Evolutionary conservation across 2,113 vertebrate genomes (phyloP).

Genomic region (Neogale vison): DNA sequence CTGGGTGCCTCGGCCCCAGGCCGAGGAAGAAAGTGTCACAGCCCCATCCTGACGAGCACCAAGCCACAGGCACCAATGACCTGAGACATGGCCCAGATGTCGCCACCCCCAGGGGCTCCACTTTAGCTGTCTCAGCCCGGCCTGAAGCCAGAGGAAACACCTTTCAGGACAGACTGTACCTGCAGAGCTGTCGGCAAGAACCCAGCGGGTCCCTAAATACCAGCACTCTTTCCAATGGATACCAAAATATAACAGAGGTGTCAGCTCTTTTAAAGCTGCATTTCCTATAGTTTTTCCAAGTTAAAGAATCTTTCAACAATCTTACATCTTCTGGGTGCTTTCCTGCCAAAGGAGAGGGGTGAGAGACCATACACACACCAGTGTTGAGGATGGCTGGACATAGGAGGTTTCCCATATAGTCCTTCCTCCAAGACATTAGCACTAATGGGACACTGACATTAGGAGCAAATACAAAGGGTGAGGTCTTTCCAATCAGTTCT

Average conservation of each 20-base stretch:
- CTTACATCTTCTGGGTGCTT: not conserved
- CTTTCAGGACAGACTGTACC: slow-evolving; percentile 58
- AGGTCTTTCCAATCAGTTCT: not conserved
- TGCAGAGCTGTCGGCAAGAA: slow-evolving; percentile 12
- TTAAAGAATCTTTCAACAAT: slow-evolving; percentile 31
- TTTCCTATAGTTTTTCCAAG: slow-evolving; percentile 43
- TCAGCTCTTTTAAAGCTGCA: slow-evolving; percentile 49
- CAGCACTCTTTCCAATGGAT: not conserved
- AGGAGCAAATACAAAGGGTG: not conserved
- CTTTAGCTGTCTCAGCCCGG: not conserved
- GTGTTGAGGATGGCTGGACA: not conserved
- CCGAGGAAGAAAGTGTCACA: not conserved
- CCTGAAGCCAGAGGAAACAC: slow-evolving; percentile 44
- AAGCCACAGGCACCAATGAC: not conserved
- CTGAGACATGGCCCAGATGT: slow-evolving; percentile 35
- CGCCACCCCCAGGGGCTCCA: not conserved
- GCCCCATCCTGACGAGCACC: not conserved
- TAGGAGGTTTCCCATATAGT: not conserved
- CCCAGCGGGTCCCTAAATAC: slow-evolving; percentile 56
- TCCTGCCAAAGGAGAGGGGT: not conserved
- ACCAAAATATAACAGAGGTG: slow-evolving; percentile 63
- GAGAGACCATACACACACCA: not conserved
- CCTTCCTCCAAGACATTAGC: not conserved
- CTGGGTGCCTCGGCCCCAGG: not conserved
- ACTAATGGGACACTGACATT: not conserved